Conservation (phyloP, 2,888 invertebrate genomes). For the Lissocephala sabroskyi region DNA sequence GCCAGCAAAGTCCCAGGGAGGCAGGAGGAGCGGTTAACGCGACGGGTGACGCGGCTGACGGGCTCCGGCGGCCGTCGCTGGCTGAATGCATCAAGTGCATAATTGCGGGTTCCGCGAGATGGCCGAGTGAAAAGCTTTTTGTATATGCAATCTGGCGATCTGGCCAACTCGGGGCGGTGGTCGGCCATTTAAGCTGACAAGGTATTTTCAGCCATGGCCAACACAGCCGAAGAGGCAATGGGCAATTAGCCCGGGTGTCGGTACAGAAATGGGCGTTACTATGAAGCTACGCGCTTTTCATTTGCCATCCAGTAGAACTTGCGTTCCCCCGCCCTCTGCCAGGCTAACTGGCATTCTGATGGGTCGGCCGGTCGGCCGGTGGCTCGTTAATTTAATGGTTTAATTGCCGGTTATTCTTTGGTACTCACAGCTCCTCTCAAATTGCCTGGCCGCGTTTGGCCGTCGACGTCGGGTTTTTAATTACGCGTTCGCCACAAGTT, state of each 20-base stretch:
- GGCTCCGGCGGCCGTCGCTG: background rate
- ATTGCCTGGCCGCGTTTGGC: slow-evolving; percentile 31
- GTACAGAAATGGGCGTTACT: slow-evolving; percentile 42
- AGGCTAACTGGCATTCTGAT: slow-evolving; percentile 9
- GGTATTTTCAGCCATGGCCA: too few species aligned
- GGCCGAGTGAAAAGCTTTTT: background rate
- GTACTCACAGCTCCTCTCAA: slow-evolving; percentile 16
- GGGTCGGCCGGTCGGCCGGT: slow-evolving; percentile 32
- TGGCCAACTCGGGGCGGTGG: background rate
- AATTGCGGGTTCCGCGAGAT: slow-evolving; percentile 35
- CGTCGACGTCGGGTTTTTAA: slow-evolving; percentile 38
- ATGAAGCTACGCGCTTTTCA: slow-evolving; percentile 56
- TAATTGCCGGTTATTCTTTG: slow-evolving; percentile 39
- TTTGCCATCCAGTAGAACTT: slow-evolving; percentile 18
- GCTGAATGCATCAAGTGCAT: slow-evolving; percentile 29
- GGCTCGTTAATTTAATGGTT: slow-evolving; percentile 60
- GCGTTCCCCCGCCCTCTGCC: too few species aligned
- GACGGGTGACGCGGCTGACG: too few species aligned
- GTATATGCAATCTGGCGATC: background rate
- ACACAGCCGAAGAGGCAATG: background rate
- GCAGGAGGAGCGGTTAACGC: background rate
- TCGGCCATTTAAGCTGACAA: background rate
- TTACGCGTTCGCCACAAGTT: slow-evolving; percentile 31
- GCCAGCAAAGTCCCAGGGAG: background rate
- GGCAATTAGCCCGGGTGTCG: slow-evolving; percentile 46